These are phyloP conservation scores for Semnornis frantzii DNA, from an alignment of 2,113 vertebrate genomes.

Conservation along the genomic window DNA sequence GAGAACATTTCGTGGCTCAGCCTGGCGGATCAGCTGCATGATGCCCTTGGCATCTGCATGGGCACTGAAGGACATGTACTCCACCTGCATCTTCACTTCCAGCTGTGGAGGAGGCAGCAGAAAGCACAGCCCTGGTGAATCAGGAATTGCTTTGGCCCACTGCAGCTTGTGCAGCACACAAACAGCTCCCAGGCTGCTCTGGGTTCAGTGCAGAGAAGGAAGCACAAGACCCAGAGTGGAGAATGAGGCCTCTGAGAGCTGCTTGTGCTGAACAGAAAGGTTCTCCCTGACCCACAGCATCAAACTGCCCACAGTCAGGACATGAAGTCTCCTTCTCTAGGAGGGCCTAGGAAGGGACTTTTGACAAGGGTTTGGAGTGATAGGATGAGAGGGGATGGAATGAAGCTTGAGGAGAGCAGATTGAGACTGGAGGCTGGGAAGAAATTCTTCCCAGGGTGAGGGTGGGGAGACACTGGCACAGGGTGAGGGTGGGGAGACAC, in stretches of 20 bases:
- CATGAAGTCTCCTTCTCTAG: neutral
- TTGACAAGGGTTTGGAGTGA: too few species aligned
- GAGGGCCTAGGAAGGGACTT: too few species aligned
- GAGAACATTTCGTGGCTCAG: conserved; percentile 89
- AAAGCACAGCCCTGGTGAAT: neutral
- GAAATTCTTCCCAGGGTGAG: too few species aligned
- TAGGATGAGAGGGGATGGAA: too few species aligned
- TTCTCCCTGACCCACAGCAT: rapidly evolving
- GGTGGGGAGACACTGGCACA: too few species aligned
- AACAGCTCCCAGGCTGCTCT: neutral
- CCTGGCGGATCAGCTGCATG: conserved; percentile 98
- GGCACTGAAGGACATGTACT: conserved; percentile 99
- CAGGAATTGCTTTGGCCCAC: neutral
- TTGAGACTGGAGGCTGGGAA: too few species aligned
- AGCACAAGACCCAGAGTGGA: neutral
- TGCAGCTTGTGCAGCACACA: neutral
- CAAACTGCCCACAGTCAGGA: rapidly evolving
- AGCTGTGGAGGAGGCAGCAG: conserved; percentile 70
- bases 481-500: too few species aligned
- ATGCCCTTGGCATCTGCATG: conserved; percentile 97
- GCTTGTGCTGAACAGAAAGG: too few species aligned
- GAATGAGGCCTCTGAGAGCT: neutral
- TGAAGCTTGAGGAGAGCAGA: too few species aligned
- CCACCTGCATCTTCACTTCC: conserved; percentile 98
- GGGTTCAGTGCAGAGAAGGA: rapidly evolving